Percentiles rank a stretch among this genome's conserved stretches.
phyloP scores from a whole-genome alignment of 2,113 vertebrate genomes.

The Nyctibius bracteatus region DNA sequence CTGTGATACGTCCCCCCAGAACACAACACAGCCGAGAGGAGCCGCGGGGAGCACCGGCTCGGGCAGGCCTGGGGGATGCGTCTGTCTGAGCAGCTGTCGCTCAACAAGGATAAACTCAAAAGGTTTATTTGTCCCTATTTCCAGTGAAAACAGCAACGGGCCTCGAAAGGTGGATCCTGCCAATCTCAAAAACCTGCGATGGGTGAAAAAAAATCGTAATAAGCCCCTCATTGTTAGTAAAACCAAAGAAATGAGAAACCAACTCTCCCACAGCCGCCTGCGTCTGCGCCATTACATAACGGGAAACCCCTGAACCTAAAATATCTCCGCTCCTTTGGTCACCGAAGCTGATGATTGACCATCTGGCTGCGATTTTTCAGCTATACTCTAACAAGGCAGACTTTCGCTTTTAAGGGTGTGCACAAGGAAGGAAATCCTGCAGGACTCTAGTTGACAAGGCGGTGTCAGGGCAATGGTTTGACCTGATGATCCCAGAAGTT shows the following conservation, averaged over 20 bases:
- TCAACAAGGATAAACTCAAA: background rate
- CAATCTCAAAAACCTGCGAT: rapidly evolving
- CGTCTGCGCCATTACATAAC: background rate
- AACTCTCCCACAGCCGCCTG: background rate
- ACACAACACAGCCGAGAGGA: background rate
- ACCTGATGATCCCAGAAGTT: too few species aligned
- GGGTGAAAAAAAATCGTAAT: background rate
- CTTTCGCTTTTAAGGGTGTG: background rate
- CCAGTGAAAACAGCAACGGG: background rate
- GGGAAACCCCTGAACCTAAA: background rate
- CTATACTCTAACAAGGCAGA: background rate
- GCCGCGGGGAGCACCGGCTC: rapidly evolving
- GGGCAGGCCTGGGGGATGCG: too few species aligned
- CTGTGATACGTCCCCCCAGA: rapidly evolving
- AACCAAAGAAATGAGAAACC: background rate
- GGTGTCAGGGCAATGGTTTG: too few species aligned
- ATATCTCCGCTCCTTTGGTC: background rate
- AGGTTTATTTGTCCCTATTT: too few species aligned
- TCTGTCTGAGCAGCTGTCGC: background rate
- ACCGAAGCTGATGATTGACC: background rate
- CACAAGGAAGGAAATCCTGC: background rate
- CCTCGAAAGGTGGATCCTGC: background rate
- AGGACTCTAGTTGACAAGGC: too few species aligned
- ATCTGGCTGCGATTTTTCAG: background rate
- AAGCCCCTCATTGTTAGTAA: background rate